phyloP scores from a whole-genome alignment of 1,140 invertebrate species.

The Megalopta genalis region DNA sequence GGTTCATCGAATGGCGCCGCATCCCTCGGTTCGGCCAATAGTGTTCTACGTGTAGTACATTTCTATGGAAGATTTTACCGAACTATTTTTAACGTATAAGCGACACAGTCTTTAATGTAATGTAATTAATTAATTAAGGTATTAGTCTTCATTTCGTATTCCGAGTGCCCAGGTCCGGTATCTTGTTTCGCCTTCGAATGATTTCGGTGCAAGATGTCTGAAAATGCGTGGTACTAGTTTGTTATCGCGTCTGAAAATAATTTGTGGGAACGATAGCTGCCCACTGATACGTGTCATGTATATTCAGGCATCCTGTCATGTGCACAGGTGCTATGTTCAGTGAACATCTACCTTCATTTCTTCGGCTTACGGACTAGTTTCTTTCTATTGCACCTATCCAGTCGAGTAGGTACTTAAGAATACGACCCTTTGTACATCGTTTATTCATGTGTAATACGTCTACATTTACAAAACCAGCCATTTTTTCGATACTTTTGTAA shows the following conservation, averaged over 20 bases:
- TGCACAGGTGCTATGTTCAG: constrained; percentile 12
- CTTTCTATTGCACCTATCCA: constrained; percentile 3
- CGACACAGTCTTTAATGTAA: background rate
- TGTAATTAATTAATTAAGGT: background rate
- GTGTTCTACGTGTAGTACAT: background rate
- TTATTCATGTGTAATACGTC: background rate
- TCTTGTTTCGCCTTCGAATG: background rate
- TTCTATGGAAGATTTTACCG: background rate
- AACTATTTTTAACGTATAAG: background rate
- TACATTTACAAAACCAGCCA: background rate
- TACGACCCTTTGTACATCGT: background rate
- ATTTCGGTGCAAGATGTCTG: background rate
- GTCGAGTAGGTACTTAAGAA: constrained; percentile 5
- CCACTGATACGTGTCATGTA: background rate
- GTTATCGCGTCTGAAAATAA: background rate
- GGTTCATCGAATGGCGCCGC: background rate
- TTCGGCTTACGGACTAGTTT: constrained; percentile 5
- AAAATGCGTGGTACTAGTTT: background rate
- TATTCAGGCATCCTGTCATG: background rate
- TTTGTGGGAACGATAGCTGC: background rate
- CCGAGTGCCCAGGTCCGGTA: background rate
- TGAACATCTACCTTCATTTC: constrained; percentile 1
- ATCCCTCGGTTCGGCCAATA: background rate
- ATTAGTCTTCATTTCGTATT: background rate
- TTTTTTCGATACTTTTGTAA: constrained; percentile 19